Evolutionary conservation across 2,113 vertebrate genomes (phyloP).

Genomic region (Cyanistes caeruleus): DNA sequence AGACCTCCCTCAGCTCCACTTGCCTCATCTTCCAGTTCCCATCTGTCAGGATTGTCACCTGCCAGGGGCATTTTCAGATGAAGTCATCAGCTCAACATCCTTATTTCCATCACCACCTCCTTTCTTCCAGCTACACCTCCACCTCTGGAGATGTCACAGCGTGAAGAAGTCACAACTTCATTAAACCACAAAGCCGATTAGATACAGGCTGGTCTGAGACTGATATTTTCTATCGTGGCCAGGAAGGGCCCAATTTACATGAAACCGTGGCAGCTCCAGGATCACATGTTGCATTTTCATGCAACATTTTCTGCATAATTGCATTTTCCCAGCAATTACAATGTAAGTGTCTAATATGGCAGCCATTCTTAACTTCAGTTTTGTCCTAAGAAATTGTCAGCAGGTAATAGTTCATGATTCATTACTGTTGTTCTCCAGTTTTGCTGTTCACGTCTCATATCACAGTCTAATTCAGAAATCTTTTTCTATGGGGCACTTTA

Average conservation of each 20-base stretch:
- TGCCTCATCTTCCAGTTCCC: not conserved
- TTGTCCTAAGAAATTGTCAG: not conserved
- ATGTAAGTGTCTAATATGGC: not conserved
- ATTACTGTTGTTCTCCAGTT: not conserved
- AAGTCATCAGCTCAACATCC: not conserved
- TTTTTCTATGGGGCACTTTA: not conserved
- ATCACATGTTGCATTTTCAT: not conserved
- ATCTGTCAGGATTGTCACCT: not conserved
- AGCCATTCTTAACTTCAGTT: not conserved
- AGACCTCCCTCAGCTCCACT: not conserved
- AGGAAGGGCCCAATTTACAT: not conserved
- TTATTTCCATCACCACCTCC: not conserved
- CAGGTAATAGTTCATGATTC: not conserved
- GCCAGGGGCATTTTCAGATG: not conserved
- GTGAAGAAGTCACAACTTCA: not conserved
- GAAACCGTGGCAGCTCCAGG: not conserved
- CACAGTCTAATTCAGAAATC: not conserved
- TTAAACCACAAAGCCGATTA: rapidly evolving
- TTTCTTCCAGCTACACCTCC: not conserved
- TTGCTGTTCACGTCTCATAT: not conserved
- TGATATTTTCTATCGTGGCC: not conserved
- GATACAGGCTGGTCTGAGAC: not conserved
- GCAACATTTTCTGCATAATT: not conserved
- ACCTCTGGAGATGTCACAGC: not conserved
- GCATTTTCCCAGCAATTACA: not conserved